These are phyloP conservation scores for Ceratina calcarata DNA, from an alignment of 1,140 invertebrate genomes.

Conservation along the genomic window DNA sequence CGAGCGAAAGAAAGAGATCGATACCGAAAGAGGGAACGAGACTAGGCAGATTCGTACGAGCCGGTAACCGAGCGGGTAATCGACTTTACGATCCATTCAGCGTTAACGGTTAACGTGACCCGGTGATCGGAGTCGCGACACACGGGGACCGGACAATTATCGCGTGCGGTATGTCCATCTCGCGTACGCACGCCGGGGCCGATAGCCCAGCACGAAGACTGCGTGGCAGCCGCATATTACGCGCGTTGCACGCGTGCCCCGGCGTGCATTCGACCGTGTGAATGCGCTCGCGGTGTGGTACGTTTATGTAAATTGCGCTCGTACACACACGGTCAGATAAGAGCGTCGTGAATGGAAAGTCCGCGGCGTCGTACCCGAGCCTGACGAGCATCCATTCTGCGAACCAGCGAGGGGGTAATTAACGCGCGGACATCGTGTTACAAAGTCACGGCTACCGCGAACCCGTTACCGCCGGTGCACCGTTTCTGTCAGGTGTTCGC, in stretches of 20 bases:
- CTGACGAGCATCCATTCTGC: constrained; percentile 71
- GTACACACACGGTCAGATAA: constrained; percentile 47
- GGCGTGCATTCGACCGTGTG: constrained; percentile 6
- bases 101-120: constrained; percentile 59
- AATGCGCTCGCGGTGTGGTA: not conserved
- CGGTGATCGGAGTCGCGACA: constrained; percentile 34
- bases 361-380: constrained; percentile 10
- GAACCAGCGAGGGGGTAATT: constrained; percentile 68
- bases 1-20: constrained; percentile 36
- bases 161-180: constrained; percentile 40
- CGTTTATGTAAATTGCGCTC: constrained; percentile 21
- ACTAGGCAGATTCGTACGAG: constrained; percentile 26
- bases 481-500: constrained; percentile 15
- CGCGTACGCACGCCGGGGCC: not conserved
- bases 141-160: constrained; percentile 50
- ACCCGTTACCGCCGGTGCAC: constrained; percentile 6
- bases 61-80: constrained; percentile 48
- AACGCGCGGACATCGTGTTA: constrained; percentile 67
- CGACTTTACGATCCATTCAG: constrained; percentile 63
- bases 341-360: constrained; percentile 57
- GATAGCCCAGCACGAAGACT: constrained; percentile 24
- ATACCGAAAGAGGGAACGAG: constrained; percentile 30
- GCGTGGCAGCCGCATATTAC: constrained; percentile 34
- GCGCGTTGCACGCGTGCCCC: constrained; percentile 11
- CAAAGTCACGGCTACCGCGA: constrained; percentile 3